These are phyloP conservation scores for Lithophane socia DNA, from an alignment of 2,888 invertebrate species.

Conservation along the genomic window DNA sequence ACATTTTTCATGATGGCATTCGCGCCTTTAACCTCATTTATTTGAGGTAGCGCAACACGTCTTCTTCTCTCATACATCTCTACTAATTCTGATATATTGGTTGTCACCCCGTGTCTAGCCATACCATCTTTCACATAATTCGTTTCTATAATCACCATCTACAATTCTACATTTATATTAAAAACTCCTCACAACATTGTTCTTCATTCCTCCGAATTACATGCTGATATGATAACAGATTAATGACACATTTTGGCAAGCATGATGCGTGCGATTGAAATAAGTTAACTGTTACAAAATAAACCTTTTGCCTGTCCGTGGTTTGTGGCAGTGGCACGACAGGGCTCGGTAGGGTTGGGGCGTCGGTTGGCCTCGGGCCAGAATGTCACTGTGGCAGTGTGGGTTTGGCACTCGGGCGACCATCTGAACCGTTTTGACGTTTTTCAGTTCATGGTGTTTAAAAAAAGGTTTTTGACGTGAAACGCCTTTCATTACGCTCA, in stretches of 20 bases:
- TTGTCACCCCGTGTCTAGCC: neutral
- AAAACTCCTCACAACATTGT: neutral
- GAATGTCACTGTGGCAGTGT: constrained; percentile 19
- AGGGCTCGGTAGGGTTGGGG: constrained; percentile 2
- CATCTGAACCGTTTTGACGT: constrained; percentile 15
- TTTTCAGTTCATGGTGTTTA: neutral
- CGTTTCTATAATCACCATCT: neutral
- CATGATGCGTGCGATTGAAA: neutral
- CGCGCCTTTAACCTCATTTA: too few species aligned
- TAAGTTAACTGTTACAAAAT: neutral
- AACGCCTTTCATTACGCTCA: too few species aligned
- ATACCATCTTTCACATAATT: neutral
- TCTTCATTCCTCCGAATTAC: neutral
- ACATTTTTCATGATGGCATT: neutral
- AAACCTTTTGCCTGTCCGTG: constrained; percentile 26
- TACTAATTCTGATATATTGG: too few species aligned
- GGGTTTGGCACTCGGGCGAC: constrained; percentile 28
- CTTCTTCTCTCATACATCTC: neutral
- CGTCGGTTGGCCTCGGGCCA: constrained; percentile 52
- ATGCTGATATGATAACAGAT: neutral
- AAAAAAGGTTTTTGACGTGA: neutral
- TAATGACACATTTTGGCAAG: neutral
- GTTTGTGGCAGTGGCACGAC: neutral
- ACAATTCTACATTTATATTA: neutral
- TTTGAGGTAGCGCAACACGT: neutral